phyloP scores from a whole-genome alignment of 2,888 invertebrate genomes.

The Barypeithes pellucidus region DNA sequence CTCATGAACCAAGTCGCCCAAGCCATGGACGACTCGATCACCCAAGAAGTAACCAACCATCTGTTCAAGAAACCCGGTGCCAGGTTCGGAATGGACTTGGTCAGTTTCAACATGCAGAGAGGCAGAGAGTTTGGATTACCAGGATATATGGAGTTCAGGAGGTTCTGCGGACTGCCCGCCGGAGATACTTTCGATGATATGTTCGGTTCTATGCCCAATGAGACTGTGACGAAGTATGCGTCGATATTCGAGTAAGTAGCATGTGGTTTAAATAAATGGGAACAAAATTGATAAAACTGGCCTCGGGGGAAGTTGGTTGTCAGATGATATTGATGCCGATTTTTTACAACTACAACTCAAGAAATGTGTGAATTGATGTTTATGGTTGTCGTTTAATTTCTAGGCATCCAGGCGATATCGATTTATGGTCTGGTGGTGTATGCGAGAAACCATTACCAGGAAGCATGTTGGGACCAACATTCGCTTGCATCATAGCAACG shows the following conservation, averaged over 20 bases:
- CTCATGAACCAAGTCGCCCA: conserved; percentile 95
- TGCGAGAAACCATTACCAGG: conserved; percentile 92
- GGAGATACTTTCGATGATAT: conserved; percentile 86
- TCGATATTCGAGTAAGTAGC: conserved; percentile 84
- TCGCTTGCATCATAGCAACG: conserved; percentile 94
- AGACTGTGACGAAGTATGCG: conserved; percentile 86
- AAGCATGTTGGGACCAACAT: conserved; percentile 94
- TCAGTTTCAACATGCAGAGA: conserved; percentile 94
- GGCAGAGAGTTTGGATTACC: conserved; percentile 94
- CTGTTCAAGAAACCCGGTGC: conserved; percentile 85
- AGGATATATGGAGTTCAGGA: conserved; percentile 94
- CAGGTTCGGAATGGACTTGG: conserved; percentile 89
- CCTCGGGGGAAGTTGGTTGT: no score
- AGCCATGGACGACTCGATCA: conserved; percentile 95
- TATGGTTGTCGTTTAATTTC: conserved; percentile 50
- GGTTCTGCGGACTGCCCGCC: conserved; percentile 89
- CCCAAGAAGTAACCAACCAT: conserved; percentile 92
- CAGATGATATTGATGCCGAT: no score
- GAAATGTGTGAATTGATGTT: no score
- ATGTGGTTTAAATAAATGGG: no score
- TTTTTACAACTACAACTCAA: no score
- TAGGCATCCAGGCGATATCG: conserved; percentile 91
- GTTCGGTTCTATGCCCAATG: conserved; percentile 91
- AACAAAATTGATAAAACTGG: no score
- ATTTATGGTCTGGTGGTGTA: conserved; percentile 95